Base-by-base conservation (phyloP, 1,140 invertebrate species). In the Sminthurides bifidus region DNA sequence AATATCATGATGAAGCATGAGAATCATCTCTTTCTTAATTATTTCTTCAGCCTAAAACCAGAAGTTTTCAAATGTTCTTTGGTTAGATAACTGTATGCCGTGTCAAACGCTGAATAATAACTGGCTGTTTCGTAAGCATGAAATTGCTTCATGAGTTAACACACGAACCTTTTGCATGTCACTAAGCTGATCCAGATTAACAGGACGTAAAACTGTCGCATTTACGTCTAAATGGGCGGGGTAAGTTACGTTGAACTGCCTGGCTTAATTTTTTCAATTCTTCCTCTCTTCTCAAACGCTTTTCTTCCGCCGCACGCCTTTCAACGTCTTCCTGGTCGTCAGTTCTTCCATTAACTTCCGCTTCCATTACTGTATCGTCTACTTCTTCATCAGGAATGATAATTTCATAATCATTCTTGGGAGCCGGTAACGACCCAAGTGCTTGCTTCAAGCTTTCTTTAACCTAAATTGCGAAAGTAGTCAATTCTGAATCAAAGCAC, bases 361-460 rank as follows among this genome's bases (percentile, higher is more conserved):
- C 68, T 6, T 69, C 61, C 5, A 74, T 65, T 0, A 69, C 61
- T 0, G 64, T 69, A 30, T 74, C 73, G 2, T 75, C 75, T 15
- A 54, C 63, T 63, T 92, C 87, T 35, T 86, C 80, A 58, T 94
- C 89, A 0, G 92, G 90, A 10, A 97, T 84, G 38, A 98, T 92
- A 68, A 99, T 95, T 73, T 98, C 94, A 73, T 94, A 98, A 73
- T 98, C 94, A 71, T 98, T 98, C 57, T 85, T 84, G 0, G 96
- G 95, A 26, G 78, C 69, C 3, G 95, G 96, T 52, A 99, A 72
- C 10, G 81, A 73, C 30, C 80, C 81, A 14, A 98, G 71, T 1
- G 84, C 83, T 52, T 79, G 77, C 41, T 79, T 77, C 10, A 98
- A 74, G 40, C 86, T 80, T 43, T 85, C 80, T 66, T 81, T 83